These are phyloP conservation scores for Oscheius sp. DNA, from an alignment of 2,888 invertebrate species.

Conservation along the genomic window DNA sequence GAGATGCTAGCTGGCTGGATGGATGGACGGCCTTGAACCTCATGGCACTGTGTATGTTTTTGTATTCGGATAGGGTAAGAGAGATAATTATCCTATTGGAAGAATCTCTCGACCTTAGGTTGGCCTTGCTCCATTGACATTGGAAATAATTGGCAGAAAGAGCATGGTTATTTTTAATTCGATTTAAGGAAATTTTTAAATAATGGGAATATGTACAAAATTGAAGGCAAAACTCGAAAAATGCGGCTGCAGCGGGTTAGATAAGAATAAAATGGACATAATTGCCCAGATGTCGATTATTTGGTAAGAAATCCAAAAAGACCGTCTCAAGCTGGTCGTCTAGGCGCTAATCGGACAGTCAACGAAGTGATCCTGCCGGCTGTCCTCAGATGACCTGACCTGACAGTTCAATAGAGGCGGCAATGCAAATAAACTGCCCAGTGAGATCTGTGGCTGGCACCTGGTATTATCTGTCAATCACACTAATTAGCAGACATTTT, in stretches of 20 bases:
- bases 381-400: slow-evolving; percentile 37
- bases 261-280: too few relatives aligned
- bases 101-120: too few relatives aligned
- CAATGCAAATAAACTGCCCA: slow-evolving; percentile 38
- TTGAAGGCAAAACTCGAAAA: too few relatives aligned
- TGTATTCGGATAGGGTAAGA: not conserved
- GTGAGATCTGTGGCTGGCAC: slow-evolving; percentile 1
- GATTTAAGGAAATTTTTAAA: not conserved
- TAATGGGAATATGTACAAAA: too few relatives aligned
- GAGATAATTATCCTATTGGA: not conserved
- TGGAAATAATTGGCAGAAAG: not conserved
- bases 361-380: slow-evolving; percentile 16
- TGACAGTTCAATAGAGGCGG: slow-evolving; percentile 27
- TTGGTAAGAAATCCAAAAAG: too few relatives aligned
- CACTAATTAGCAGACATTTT: not conserved
- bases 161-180: not conserved
- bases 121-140: too few relatives aligned
- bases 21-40: slow-evolving; percentile 28
- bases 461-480: slow-evolving; percentile 22
- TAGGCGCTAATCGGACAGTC: too few relatives aligned
- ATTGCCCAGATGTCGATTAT: too few relatives aligned
- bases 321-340: too few relatives aligned
- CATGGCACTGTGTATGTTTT: not conserved
- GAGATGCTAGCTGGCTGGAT: not conserved
- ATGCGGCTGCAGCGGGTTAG: too few relatives aligned